phyloP scores from a whole-genome alignment of 2,113 vertebrate species.

The Panthera uncia region DNA sequence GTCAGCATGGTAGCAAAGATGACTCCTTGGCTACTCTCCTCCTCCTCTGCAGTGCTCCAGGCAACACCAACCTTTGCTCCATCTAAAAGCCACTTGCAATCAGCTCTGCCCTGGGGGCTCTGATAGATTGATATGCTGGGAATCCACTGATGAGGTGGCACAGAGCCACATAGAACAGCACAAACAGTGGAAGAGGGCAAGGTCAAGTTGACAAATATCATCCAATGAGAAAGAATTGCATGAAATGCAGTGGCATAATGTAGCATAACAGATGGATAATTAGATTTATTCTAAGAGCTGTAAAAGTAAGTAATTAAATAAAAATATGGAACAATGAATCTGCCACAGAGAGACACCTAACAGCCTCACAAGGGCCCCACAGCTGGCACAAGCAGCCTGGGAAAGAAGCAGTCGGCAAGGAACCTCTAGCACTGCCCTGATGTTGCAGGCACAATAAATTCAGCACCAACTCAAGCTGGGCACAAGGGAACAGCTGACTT shows the following conservation, averaged over 20 bases:
- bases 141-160: slow-evolving; percentile 6
- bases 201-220: slow-evolving; percentile 45
- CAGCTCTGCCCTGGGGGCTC: not conserved
- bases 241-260: slow-evolving; percentile 62
- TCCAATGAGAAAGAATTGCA: slow-evolving; percentile 47
- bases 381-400: slow-evolving; percentile 37
- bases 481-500: not conserved
- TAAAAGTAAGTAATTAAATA: slow-evolving; percentile 84
- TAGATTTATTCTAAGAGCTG: slow-evolving; percentile 81
- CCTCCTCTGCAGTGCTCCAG: not conserved
- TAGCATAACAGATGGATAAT: slow-evolving; percentile 84
- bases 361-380: slow-evolving; percentile 28
- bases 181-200: slow-evolving; percentile 36
- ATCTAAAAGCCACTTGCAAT: not conserved
- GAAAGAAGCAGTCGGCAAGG: not conserved
- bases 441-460: slow-evolving; percentile 32
- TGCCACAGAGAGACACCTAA: slow-evolving; percentile 63
- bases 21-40: not conserved
- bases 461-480: not conserved
- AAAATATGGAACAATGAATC: slow-evolving; percentile 80
- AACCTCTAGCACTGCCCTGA: not conserved
- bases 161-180: not conserved
- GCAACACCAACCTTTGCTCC: not conserved
- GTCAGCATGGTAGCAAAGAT: not conserved
- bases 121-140: not conserved